Base-by-base conservation (phyloP, 2,797 vertebrate genomes). In the Sebastes taczanowskii region DNA sequence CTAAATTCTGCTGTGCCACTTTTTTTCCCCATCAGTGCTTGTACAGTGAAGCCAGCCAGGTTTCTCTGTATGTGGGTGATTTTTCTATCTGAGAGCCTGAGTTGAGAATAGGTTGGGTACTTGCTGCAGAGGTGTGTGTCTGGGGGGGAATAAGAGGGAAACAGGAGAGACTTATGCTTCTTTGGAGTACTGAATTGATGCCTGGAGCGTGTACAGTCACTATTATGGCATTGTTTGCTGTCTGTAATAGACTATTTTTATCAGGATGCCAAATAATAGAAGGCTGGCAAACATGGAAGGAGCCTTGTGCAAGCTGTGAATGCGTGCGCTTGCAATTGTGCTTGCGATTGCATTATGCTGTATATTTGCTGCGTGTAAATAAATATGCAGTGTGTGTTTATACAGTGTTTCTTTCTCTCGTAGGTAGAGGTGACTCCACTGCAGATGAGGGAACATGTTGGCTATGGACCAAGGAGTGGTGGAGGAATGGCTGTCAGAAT, bases 401-500 rank as follows among this genome's bases (percentile, higher is more conserved):
- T 34, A 77, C 66, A 5, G 1, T 30, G 7, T 71, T 49, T 74
- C 35, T 58, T 86, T 62, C 86, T 83, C 32, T 84, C 78, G 66
- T 71, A 98, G 97, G 95, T 95, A 94, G 93, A 96, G 93, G 91
- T 80, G 90, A 94, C 90, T 86, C 87, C 84, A 94, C 92, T 93
- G 91, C 96, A 89, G 89, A 98, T 98, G 97, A 96, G 95, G 96
- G 96, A 98, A 97, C 94, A 99, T 99, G 98, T 95, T 98, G 96
- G 97, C 97, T 90, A 97, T 97, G 95, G 98, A 99, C 91, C 97
- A 97, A 96, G 98, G 97, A 88, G 90, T 97, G 94, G 98, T 99
- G 95, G 98, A 99, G 92, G 98, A 99, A 86, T 99, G 98, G 98
- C 95, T 99, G 84, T 99, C 98, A 85, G 98, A 99, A 87, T 99